These are phyloP conservation scores for Aphelenchoides avenae DNA, from an alignment of 1,140 invertebrate species.

Conservation along the genomic window DNA sequence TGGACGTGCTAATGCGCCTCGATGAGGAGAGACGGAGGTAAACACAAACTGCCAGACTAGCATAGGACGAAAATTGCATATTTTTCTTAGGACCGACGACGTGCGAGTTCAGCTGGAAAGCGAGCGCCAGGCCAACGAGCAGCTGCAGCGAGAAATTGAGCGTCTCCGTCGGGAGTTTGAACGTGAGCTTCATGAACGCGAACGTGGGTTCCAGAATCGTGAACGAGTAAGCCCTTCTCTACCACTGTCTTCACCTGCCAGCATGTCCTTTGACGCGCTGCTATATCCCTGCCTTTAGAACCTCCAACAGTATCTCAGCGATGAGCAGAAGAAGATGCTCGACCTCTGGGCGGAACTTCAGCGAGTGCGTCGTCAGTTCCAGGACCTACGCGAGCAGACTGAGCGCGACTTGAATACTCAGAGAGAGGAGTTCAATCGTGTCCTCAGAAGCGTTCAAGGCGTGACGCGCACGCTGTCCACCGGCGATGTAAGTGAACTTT, in stretches of 20 bases:
- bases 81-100: conserved; percentile 48
- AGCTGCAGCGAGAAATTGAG: conserved; percentile 51
- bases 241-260: too few relatives aligned
- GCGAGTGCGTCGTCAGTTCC: conserved; percentile 55
- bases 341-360: conserved; percentile 58
- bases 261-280: too few relatives aligned
- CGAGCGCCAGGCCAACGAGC: conserved; percentile 48
- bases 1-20: conserved; percentile 48
- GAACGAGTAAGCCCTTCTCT: conserved; percentile 50
- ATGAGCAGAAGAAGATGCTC: conserved; percentile 59
- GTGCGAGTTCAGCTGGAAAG: conserved; percentile 51
- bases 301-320: conserved; percentile 56
- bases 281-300: too few relatives aligned
- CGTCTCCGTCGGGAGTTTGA: conserved; percentile 53
- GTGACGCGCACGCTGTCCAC: conserved; percentile 38
- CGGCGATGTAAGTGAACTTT: conserved; percentile 12
- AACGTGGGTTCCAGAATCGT: conserved; percentile 45
- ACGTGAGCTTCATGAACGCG: conserved; percentile 51
- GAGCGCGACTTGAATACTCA: conserved; percentile 47
- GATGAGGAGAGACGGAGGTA: conserved; percentile 56
- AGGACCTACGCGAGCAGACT: conserved; percentile 50
- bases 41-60: neutral
- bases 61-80: conserved; percentile 4
- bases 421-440: conserved; percentile 45
- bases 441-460: conserved; percentile 44